A percentile compares a stretch with the other conserved stretches of the same genome.
These are phyloP conservation scores for Heliconius hermathena DNA, from an alignment of 1,140 invertebrate species.

Conservation along the genomic window DNA sequence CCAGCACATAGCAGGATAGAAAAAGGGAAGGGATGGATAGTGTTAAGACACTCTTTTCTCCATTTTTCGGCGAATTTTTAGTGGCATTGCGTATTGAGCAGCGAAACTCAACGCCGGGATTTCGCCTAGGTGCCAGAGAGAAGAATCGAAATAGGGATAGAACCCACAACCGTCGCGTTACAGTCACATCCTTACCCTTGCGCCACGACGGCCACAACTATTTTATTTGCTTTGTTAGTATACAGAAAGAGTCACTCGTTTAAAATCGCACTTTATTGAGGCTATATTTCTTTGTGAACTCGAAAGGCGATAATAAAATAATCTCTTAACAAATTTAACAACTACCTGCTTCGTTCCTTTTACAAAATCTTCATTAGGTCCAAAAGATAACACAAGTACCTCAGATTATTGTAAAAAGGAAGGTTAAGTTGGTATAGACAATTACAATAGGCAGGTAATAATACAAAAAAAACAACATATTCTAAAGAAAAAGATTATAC, in stretches of 20 bases:
- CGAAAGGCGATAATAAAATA: constrained; percentile 14
- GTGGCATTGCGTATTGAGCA: too few relatives aligned
- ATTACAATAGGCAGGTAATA: constrained; percentile 18
- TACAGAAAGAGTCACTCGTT: neutral
- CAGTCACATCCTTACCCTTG: too few relatives aligned
- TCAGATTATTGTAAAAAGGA: constrained; percentile 17
- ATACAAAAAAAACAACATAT: neutral
- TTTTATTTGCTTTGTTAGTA: neutral
- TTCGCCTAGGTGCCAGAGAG: too few relatives aligned
- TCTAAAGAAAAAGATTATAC: neutral
- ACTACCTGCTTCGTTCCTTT: constrained; percentile 6
- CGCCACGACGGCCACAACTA: too few relatives aligned
- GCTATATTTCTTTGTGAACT: neutral
- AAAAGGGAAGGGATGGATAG: too few relatives aligned
- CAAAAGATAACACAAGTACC: constrained; percentile 20
- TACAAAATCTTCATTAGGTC: neutral
- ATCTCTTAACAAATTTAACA: constrained; percentile 12
- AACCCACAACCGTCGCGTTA: too few relatives aligned
- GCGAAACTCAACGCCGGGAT: too few relatives aligned
- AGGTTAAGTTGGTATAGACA: constrained; percentile 22
- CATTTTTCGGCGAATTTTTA: too few relatives aligned
- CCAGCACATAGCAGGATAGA: too few relatives aligned
- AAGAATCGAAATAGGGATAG: too few relatives aligned
- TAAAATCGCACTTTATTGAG: neutral
- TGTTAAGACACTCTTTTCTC: too few relatives aligned